phyloP scores from a whole-genome alignment of 1,140 invertebrate species.

The Scaptodrosophila lebanonensis region DNA sequence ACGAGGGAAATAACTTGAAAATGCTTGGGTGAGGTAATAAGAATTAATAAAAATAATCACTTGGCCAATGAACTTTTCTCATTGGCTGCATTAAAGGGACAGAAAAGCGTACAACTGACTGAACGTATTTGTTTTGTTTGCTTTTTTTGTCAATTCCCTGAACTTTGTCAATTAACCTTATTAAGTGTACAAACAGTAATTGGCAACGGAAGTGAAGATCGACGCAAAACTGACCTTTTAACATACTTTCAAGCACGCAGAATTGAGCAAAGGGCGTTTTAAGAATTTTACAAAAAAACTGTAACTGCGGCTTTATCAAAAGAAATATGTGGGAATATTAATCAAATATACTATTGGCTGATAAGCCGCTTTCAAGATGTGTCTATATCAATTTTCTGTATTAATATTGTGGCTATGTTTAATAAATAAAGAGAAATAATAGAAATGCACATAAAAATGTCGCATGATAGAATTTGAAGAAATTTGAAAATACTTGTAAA shows the following conservation, averaged over 20 bases:
- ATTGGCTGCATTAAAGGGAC: too few species aligned
- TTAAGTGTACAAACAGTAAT: constrained; percentile 36
- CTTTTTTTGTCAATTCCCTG: constrained; percentile 58
- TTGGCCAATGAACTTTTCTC: constrained; percentile 55
- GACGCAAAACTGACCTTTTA: constrained; percentile 53
- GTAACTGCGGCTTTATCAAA: constrained; percentile 58
- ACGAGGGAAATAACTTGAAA: too few species aligned
- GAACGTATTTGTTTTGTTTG: constrained; percentile 28
- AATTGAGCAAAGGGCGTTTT: constrained; percentile 22
- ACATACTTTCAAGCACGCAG: too few species aligned
- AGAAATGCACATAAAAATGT: constrained; percentile 50
- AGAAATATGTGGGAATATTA: too few species aligned
- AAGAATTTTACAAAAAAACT: too few species aligned
- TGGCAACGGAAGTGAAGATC: constrained; percentile 52
- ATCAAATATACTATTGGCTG: too few species aligned
- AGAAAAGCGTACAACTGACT: too few species aligned
- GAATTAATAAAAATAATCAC: constrained; percentile 28
- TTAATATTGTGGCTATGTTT: constrained; percentile 40
- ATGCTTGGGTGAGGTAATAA: constrained; percentile 40
- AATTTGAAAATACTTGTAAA: not conserved
- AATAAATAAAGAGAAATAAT: constrained; percentile 36
- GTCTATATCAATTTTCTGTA: too few species aligned
- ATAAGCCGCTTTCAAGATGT: too few species aligned
- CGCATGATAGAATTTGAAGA: constrained; percentile 16
- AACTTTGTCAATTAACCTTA: constrained; percentile 53